phyloP scores from a whole-genome alignment of 2,113 vertebrate genomes.

The Oceanites oceanicus region DNA sequence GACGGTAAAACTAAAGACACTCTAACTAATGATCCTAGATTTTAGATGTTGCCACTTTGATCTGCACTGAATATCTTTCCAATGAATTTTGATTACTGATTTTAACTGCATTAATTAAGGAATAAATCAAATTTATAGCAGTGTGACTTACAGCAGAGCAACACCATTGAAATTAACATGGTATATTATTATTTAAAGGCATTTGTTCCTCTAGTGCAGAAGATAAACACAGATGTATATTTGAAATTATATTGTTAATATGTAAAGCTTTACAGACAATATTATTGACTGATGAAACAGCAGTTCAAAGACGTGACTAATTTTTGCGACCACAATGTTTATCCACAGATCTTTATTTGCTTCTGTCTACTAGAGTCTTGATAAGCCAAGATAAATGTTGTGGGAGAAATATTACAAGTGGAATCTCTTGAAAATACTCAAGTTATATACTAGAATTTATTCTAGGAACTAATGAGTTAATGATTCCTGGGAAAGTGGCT shows the following conservation, averaged over 20 bases:
- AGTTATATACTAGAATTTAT: background rate
- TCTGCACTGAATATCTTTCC: conserved; percentile 19
- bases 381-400: background rate
- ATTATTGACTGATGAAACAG: background rate
- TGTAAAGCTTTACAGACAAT: background rate
- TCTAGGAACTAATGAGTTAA: background rate
- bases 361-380: background rate
- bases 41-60: background rate
- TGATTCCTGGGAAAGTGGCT: background rate
- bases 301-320: background rate
- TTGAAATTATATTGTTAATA: background rate
- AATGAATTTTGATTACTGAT: conserved; percentile 38
- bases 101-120: conserved; percentile 31
- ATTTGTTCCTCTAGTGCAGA: background rate
- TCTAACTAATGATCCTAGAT: background rate
- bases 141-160: background rate
- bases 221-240: conserved; percentile 9
- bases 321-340: background rate
- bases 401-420: background rate
- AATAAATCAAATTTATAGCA: background rate
- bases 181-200: background rate
- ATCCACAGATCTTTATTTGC: background rate
- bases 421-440: background rate
- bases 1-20: conserved; percentile 8
- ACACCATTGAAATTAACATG: background rate